Conservation (phyloP, 2,888 invertebrate species). For the Polietes domitor region DNA sequence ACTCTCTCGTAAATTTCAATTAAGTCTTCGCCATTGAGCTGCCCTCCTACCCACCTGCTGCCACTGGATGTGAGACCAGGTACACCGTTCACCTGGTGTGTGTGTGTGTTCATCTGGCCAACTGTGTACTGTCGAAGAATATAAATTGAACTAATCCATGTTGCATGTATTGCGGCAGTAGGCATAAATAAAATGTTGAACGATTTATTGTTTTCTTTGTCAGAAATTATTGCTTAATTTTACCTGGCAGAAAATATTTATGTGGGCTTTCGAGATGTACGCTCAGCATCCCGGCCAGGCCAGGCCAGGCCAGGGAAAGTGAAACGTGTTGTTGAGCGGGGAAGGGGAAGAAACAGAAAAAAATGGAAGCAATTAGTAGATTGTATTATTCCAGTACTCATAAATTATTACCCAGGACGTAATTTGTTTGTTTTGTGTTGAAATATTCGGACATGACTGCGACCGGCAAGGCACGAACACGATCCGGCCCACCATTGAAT, state of each 20-base stretch:
- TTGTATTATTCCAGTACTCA: background rate
- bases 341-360: background rate
- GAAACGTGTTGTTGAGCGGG: background rate
- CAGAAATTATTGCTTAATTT: slow-evolving; percentile 27
- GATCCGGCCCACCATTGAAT: background rate
- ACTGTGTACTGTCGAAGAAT: background rate
- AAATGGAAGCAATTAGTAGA: background rate
- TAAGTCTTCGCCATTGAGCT: background rate
- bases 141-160: slow-evolving; percentile 10
- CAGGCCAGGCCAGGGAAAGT: background rate
- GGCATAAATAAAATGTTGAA: slow-evolving; percentile 9
- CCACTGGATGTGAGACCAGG: too few species aligned
- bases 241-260: background rate
- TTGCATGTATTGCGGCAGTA: background rate
- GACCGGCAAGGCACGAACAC: background rate
- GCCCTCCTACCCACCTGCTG: too few species aligned
- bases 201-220: background rate
- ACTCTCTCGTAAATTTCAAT: slow-evolving; percentile 2
- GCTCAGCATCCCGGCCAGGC: background rate
- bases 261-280: background rate
- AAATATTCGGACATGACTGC: background rate
- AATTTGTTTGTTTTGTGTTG: slow-evolving; percentile 15
- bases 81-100: too few species aligned
- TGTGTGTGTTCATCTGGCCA: background rate
- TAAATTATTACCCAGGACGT: background rate